phyloP scores from a whole-genome alignment of 2,888 invertebrate species.

The Tholera decimalis region DNA sequence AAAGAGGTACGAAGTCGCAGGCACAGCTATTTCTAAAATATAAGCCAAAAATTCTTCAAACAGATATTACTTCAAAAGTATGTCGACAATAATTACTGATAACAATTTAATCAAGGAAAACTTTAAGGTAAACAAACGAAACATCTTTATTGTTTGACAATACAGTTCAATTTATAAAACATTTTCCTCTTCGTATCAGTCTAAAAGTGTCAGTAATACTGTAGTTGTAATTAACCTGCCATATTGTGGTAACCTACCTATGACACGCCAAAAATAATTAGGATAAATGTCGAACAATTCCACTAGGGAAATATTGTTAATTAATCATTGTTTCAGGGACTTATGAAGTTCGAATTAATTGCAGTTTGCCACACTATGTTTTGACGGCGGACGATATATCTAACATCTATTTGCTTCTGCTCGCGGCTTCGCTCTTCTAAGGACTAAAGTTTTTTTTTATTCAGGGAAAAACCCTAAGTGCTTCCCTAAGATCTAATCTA shows the following conservation, averaged over 20 bases:
- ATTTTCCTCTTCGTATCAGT: constrained; percentile 15
- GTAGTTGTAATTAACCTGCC: constrained; percentile 15
- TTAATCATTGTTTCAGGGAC: constrained; percentile 43
- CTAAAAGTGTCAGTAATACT: background rate
- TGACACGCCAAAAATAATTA: constrained; percentile 37
- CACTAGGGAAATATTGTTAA: constrained; percentile 31
- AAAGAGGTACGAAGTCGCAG: no score
- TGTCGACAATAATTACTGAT: background rate
- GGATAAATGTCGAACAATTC: constrained; percentile 34
- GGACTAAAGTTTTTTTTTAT: no score
- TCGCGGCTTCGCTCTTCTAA: no score
- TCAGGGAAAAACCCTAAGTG: no score
- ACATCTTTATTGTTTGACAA: constrained; percentile 29
- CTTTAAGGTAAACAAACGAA: constrained; percentile 11
- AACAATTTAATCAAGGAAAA: constrained; percentile 26
- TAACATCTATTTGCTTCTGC: no score
- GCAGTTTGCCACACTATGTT: constrained; percentile 27
- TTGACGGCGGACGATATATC: background rate
- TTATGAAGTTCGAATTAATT: constrained; percentile 13
- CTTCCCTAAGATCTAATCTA: no score
- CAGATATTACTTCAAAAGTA: no score
- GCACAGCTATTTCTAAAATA: no score
- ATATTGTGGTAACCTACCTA: constrained; percentile 11
- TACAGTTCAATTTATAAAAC: constrained; percentile 16
- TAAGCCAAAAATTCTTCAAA: no score